Conservation (phyloP, 2,797 vertebrate species). For the Gadopsis marmoratus region DNA sequence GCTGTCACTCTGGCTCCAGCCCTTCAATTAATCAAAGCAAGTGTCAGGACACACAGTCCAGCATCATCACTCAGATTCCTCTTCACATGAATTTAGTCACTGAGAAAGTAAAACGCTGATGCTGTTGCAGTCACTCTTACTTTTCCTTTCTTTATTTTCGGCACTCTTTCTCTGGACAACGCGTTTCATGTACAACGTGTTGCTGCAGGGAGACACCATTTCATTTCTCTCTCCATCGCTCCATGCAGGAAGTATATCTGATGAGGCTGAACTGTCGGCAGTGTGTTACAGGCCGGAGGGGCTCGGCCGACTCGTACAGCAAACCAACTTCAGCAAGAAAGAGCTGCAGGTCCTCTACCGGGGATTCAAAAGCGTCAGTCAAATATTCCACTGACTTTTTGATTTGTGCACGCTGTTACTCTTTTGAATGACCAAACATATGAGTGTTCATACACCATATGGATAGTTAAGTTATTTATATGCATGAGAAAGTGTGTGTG, state of each 20-base stretch:
- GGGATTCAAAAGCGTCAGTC: conserved; percentile 94
- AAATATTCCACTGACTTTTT: neutral
- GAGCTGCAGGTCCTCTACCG: conserved; percentile 97
- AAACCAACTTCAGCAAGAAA: conserved; percentile 94
- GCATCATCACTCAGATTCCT: conserved; percentile 3
- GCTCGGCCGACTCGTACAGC: conserved; percentile 91
- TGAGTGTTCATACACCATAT: too few species aligned
- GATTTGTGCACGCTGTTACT: neutral
- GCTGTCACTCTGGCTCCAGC: conserved; percentile 91
- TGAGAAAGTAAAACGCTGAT: neutral
- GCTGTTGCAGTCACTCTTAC: neutral
- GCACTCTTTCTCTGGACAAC: neutral
- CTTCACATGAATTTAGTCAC: neutral
- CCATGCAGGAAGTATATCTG: conserved; percentile 89
- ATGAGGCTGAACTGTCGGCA: conserved; percentile 90
- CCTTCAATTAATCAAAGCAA: conserved; percentile 94
- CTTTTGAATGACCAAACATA: too few species aligned
- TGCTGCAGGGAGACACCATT: neutral
- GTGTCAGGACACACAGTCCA: conserved; percentile 72
- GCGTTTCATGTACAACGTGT: neutral
- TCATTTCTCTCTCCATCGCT: conserved; percentile 1
- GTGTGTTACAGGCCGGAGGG: conserved; percentile 94
- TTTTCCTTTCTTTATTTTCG: neutral
- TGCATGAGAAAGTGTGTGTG: neutral
- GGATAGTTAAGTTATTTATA: neutral